These are phyloP conservation scores for Drosophila prostipennis DNA, from an alignment of 2,888 invertebrate species.

Conservation along the genomic window DNA sequence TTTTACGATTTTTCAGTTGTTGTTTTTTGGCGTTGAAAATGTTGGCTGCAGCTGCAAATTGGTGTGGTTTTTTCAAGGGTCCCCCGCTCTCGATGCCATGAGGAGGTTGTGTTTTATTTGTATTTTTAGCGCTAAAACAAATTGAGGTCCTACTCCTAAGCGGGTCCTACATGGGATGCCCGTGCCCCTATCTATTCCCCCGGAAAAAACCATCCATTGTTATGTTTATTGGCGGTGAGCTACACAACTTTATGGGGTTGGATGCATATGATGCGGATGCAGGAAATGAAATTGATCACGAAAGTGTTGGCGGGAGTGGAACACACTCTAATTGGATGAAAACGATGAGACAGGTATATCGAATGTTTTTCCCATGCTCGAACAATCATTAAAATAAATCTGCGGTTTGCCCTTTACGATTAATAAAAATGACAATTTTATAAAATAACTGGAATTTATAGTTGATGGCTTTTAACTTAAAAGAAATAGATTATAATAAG, in stretches of 20 bases:
- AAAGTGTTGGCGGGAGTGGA: slow-evolving; percentile 12
- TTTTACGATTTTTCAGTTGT: slow-evolving; percentile 65
- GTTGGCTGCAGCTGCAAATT: slow-evolving; percentile 69
- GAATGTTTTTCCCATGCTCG: neutral
- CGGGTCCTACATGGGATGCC: slow-evolving; percentile 31
- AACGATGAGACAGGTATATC: neutral
- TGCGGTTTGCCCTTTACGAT: neutral
- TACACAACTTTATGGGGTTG: slow-evolving; percentile 40
- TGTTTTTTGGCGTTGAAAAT: slow-evolving; percentile 68
- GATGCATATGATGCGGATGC: slow-evolving; percentile 25
- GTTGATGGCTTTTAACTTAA: neutral
- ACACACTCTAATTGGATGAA: slow-evolving; percentile 33
- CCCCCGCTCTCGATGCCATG: neutral
- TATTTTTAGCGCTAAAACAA: slow-evolving; percentile 79
- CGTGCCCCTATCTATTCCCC: slow-evolving; percentile 4
- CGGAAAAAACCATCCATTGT: slow-evolving; percentile 30
- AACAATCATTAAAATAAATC: neutral
- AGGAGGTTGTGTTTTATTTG: slow-evolving; percentile 66
- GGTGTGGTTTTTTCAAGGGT: slow-evolving; percentile 59
- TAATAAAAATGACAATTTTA: neutral
- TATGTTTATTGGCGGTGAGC: slow-evolving; percentile 49
- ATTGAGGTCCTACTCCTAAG: slow-evolving; percentile 62
- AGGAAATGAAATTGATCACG: slow-evolving; percentile 37
- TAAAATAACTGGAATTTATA: neutral
- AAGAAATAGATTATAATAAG: too few species aligned